Conservation (phyloP, 2,797 vertebrate genomes). For the Artibeus jamaicensis region DNA sequence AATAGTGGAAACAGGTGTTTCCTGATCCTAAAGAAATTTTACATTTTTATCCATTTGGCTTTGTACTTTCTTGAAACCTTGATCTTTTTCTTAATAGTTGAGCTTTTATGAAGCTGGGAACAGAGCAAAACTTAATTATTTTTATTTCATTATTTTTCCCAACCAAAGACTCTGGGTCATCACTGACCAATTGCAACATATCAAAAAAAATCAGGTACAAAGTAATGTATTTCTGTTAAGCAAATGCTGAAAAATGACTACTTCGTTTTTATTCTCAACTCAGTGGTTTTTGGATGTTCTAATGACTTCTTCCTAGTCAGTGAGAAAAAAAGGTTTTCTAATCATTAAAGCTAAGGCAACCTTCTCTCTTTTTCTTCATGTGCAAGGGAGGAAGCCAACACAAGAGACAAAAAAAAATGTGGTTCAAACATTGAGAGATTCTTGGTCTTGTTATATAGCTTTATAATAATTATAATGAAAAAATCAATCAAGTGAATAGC, state of each 20-base stretch:
- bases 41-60: not conserved
- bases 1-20: slow-evolving; percentile 41
- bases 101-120: slow-evolving; percentile 35
- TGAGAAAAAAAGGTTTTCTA: not conserved
- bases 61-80: slow-evolving; percentile 43
- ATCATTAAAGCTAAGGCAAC: not conserved
- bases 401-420: not conserved
- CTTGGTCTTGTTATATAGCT: not conserved
- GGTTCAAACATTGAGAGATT: not conserved
- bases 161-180: slow-evolving; percentile 32
- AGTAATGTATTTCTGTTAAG: slow-evolving; percentile 31
- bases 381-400: not conserved
- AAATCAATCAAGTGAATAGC: not conserved
- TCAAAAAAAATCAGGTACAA: slow-evolving; percentile 8
- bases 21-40: not conserved
- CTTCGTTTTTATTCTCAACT: not conserved
- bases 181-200: not conserved
- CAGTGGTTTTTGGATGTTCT: not conserved
- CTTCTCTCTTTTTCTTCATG: not conserved
- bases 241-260: not conserved
- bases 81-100: slow-evolving; percentile 45
- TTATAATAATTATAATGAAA: not conserved
- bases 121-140: not conserved
- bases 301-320: not conserved
- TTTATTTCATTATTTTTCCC: slow-evolving; percentile 60